Base-by-base conservation (phyloP, 2,797 vertebrate species). In the Chloroceryle amazona region DNA sequence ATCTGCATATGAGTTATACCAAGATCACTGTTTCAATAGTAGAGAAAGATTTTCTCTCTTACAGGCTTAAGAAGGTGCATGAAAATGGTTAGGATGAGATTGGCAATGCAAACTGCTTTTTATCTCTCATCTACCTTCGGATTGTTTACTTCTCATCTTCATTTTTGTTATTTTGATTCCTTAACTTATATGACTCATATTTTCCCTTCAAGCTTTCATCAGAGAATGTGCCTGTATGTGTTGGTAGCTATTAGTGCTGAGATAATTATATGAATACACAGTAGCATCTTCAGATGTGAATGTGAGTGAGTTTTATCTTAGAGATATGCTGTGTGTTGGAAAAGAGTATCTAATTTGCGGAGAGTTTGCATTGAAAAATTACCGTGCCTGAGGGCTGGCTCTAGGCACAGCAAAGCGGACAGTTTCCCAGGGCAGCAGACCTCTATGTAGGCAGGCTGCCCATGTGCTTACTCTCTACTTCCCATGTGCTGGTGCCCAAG, bases 201-300 rank as follows among this genome's bases (percentile, higher is more conserved):
- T 68, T 39, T 92, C 75, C 87, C 62, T 91, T 90, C 52, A 73
- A 15, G 42, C 54, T 91, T 80, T 89, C 80, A 66, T 55, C 61
- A 70, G 68, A 87, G 66, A 51, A 58, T 6, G 57, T 26, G 6
- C 57, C 57, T 88, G 63, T 62, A 29, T 39, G 1, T 62, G 41
- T 58, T 76, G 33, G 54, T 63, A 67, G 52, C 85, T 39, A 2
- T 83, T 81, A 74, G 85, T 80, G 74, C 89, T 83, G 70, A 79
- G 86, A 51, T 93, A 66, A 44, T 74, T 19, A 8, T 22, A 51
- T 1, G 22, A 81, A 65, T 37, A 21, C 39, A 8, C 55, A 70
- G 58, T 4, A 71, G 17, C 67, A 20, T 47, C 73, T 63, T 81
- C 68, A 89, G 75, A 25, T n/a, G 2, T 5, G 31, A 57, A 11